Evolutionary conservation across 2,888 invertebrate genomes (phyloP).

Genomic region (Escarpia spicata): DNA sequence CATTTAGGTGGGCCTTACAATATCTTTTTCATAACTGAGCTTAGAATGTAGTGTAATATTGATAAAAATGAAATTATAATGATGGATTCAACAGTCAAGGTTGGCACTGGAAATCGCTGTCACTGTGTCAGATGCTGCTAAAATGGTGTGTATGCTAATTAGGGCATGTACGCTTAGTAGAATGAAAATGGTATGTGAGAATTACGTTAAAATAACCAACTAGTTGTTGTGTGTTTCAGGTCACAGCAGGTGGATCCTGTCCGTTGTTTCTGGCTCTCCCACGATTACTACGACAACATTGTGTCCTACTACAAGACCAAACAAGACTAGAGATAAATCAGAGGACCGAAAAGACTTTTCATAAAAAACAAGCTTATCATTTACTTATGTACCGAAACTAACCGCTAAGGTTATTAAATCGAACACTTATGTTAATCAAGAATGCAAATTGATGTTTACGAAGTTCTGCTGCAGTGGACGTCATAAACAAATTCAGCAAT

Average conservation of each 20-base stretch:
- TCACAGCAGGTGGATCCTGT: constrained; percentile 32
- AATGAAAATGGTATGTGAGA: neutral
- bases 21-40: too few species aligned
- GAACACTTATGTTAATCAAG: neutral
- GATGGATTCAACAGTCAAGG: too few species aligned
- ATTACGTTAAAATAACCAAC: neutral
- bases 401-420: neutral
- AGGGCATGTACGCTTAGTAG: too few species aligned
- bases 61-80: too few species aligned
- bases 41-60: too few species aligned
- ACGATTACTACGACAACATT: constrained; percentile 41
- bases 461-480: neutral
- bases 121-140: too few species aligned
- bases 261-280: constrained; percentile 44
- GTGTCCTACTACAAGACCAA: constrained; percentile 18
- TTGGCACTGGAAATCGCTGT: too few species aligned
- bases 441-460: neutral
- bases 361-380: neutral
- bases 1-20: too few species aligned
- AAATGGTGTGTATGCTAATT: too few species aligned
- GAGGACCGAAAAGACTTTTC: neutral
- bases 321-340: neutral
- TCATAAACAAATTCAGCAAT: neutral
- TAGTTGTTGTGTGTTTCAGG: constrained; percentile 33
- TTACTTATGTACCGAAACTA: neutral